These are phyloP conservation scores for Zaprionus kolodkinae DNA, from an alignment of 1,140 invertebrate species.

Conservation along the genomic window DNA sequence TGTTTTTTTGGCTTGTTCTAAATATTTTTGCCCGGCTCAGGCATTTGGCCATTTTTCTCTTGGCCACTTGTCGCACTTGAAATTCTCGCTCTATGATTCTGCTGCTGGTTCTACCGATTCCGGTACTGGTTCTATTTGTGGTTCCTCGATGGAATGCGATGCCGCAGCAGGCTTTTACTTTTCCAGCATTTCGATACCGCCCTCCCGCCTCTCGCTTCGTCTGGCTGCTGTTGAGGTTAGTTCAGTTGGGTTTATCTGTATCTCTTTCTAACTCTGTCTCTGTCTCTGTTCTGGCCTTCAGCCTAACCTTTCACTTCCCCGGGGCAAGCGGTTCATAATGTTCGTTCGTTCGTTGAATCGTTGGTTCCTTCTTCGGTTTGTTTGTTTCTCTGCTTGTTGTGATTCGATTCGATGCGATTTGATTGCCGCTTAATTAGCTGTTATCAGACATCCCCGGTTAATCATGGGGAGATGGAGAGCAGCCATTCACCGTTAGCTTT, in stretches of 20 bases:
- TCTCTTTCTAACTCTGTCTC: not conserved
- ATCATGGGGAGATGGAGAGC: slow-evolving; percentile 38
- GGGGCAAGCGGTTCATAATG: slow-evolving; percentile 39
- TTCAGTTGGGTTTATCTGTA: not conserved
- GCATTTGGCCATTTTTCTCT: slow-evolving; percentile 33
- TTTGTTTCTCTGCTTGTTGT: slow-evolving; percentile 30
- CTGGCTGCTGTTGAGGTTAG: not conserved
- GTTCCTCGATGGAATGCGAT: not conserved
- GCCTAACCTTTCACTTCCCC: slow-evolving; percentile 64
- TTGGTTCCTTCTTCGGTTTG: slow-evolving; percentile 32
- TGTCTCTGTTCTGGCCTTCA: slow-evolving; percentile 15
- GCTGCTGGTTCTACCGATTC: not conserved
- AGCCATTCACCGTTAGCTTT: slow-evolving; percentile 63
- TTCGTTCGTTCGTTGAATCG: slow-evolving; percentile 8
- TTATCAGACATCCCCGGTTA: slow-evolving; percentile 60
- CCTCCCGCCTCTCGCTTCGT: not conserved
- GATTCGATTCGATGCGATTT: slow-evolving; percentile 57
- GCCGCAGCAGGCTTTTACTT: slow-evolving; percentile 45
- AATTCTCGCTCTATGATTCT: not conserved
- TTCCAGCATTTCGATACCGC: slow-evolving; percentile 18
- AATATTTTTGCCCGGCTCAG: slow-evolving; percentile 43
- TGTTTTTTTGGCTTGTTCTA: slow-evolving; percentile 55
- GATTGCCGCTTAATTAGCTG: slow-evolving; percentile 71
- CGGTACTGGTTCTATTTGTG: slow-evolving; percentile 7
- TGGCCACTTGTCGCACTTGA: not conserved